Evolutionary conservation across 1,140 invertebrate genomes (phyloP).

Genomic region (Luehdorfia chinensis): DNA sequence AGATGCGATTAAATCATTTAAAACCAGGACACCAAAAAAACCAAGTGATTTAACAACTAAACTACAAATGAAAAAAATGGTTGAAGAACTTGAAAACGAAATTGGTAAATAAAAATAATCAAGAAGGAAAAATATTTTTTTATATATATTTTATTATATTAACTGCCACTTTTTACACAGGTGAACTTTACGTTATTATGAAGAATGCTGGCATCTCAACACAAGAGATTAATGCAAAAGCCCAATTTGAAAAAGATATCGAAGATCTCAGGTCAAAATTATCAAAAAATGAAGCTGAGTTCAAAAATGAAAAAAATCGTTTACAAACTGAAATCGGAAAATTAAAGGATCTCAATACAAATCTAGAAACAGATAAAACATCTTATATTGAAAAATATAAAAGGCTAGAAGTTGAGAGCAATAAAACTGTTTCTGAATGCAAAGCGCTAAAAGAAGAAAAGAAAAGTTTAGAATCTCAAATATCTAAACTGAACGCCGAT

Average conservation of each 20-base stretch:
- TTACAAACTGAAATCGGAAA: conserved; percentile 75
- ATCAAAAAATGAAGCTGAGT: conserved; percentile 67
- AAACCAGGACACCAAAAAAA: conserved; percentile 82
- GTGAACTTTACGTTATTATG: conserved; percentile 80
- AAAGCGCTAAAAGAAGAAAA: conserved; percentile 75
- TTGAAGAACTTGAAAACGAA: conserved; percentile 88
- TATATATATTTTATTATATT: too few species aligned
- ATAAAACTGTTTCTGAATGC: conserved; percentile 44
- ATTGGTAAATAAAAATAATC: conserved; percentile 82
- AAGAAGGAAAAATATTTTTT: neutral
- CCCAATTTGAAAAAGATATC: conserved; percentile 67
- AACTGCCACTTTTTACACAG: conserved; percentile 50
- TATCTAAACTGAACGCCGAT: conserved; percentile 77
- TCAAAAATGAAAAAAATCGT: conserved; percentile 74
- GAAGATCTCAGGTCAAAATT: conserved; percentile 73
- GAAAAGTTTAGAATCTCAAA: conserved; percentile 78
- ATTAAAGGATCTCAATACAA: conserved; percentile 67
- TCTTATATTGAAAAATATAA: conserved; percentile 73
- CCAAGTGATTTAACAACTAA: conserved; percentile 83
- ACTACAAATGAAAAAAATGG: conserved; percentile 85
- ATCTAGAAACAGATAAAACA: conserved; percentile 68
- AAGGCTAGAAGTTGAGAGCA: conserved; percentile 62
- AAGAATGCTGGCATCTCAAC: conserved; percentile 79
- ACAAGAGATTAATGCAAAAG: conserved; percentile 67
- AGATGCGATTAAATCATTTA: conserved; percentile 80